Conservation (phyloP, 2,113 vertebrate species). For the Anarrhichthys ocellatus region DNA sequence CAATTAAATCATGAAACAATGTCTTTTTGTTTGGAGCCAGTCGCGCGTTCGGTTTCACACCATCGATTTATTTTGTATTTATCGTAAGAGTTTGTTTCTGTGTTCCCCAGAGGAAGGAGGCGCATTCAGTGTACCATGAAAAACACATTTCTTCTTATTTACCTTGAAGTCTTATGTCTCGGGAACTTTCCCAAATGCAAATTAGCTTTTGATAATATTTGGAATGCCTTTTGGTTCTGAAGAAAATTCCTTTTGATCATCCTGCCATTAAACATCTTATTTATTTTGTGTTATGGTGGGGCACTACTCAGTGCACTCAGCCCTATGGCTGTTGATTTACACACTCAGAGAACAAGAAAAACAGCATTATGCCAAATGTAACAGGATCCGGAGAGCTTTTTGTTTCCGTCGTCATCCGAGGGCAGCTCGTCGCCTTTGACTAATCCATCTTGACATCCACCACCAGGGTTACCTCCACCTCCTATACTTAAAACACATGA, state of each 20-base stretch:
- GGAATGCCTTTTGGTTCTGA: slow-evolving; percentile 3
- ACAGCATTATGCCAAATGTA: slow-evolving; percentile 35
- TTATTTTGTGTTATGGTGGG: slow-evolving; percentile 10
- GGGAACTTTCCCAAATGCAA: slow-evolving; percentile 24
- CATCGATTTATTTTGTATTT: slow-evolving; percentile 26
- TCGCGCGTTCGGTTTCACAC: slow-evolving; percentile 51
- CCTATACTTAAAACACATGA: slow-evolving; percentile 76
- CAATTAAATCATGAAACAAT: slow-evolving; percentile 65
- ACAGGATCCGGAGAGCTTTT: slow-evolving; percentile 39
- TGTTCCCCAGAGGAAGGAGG: slow-evolving; percentile 42
- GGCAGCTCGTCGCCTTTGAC: slow-evolving; percentile 41
- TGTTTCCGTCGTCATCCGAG: slow-evolving; percentile 50
- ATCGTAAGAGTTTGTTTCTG: slow-evolving; percentile 9
- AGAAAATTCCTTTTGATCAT: slow-evolving; percentile 16
- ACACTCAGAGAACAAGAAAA: slow-evolving; percentile 24
- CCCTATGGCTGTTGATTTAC: neutral
- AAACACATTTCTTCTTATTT: slow-evolving; percentile 48
- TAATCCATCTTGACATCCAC: slow-evolving; percentile 64
- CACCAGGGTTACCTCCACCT: slow-evolving; percentile 68
- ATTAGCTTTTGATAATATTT: slow-evolving; percentile 24
- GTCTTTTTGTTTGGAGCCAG: slow-evolving; percentile 60
- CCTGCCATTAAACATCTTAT: slow-evolving; percentile 26
- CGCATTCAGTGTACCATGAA: slow-evolving; percentile 29
- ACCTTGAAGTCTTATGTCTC: slow-evolving; percentile 16
- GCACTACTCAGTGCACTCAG: neutral